Conservation (phyloP, 2,888 invertebrate genomes). For the Orthosia cruda region DNA sequence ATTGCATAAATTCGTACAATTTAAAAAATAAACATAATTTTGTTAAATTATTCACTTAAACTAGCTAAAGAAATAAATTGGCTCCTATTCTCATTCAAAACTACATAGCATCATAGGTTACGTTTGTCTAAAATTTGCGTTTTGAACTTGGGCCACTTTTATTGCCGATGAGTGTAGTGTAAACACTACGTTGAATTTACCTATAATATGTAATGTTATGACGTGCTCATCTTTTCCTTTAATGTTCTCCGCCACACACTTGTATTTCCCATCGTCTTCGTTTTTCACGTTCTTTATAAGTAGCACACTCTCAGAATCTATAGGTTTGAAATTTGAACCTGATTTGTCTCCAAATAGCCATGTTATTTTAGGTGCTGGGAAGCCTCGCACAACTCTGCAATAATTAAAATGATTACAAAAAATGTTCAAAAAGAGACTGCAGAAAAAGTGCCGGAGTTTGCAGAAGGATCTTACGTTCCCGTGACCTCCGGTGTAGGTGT, state of each 20-base stretch:
- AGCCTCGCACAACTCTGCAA: constrained; percentile 21
- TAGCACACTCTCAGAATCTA: constrained; percentile 12
- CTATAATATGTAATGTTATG: constrained; percentile 24
- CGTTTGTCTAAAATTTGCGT: too few species aligned
- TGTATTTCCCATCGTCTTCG: constrained; percentile 34
- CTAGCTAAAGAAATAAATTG: too few species aligned
- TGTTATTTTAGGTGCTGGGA: constrained; percentile 44
- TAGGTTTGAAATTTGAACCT: constrained; percentile 1
- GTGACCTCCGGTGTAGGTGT: too few species aligned
- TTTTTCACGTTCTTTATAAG: constrained; percentile 3
- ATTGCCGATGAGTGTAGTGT: not conserved
- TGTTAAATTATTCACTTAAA: too few species aligned
- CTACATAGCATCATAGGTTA: too few species aligned
- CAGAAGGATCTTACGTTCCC: too few species aligned
- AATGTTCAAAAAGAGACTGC: not conserved
- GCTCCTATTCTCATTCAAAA: too few species aligned
- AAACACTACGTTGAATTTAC: constrained; percentile 9
- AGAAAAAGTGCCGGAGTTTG: too few species aligned
- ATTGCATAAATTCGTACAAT: too few species aligned
- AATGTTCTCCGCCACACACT: constrained; percentile 37
- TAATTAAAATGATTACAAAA: not conserved
- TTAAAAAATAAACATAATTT: too few species aligned
- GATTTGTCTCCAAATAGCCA: constrained; percentile 26
- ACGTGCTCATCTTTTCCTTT: constrained; percentile 26
- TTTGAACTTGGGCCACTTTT: too few species aligned